Base-by-base conservation (phyloP, 2,888 invertebrate genomes). In the Meteorus cinctellus region DNA sequence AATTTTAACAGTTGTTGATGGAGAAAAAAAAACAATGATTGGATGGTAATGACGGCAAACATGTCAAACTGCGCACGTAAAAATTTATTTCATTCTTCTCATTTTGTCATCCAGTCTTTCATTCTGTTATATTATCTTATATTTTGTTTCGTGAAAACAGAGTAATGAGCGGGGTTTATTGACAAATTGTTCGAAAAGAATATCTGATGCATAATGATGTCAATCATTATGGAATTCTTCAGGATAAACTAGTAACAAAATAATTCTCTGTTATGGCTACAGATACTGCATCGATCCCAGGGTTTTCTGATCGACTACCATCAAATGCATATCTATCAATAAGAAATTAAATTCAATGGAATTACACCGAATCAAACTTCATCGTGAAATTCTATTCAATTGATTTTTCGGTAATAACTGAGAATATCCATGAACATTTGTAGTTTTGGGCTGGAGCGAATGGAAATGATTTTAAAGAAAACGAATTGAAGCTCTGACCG, bases 1-100 rank as follows among this genome's bases (percentile, higher is more conserved):
- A 65, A 69, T 63, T 59, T 68, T 29, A 1, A 65, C 31, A 41
- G 29, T 62, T 16, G 31, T 41, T 16, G 19, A 34, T 70, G 16
- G 12, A n/a, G n/a, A 41, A 24, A 55, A 48, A 51, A 55, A 31
- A 60, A 19, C 34, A 59, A 70, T 34, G 34, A 55, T 14, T 19
- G 59, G 34, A 31, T 51, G 5, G 16, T 70, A 24, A 59, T 41
- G 41, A 12, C 8, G 8, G 12, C 2, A 41, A 41, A 41, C 8
- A 12, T 12, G 41, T 41, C 5, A 34, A 34, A 34, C 41, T 41
- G 12, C 8, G 41, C 12, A 41, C 0, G 12, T 41, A 12, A 12
- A 12, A 41, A 41, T 41, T 34, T 2, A 41, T 41, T 41, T 41
- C 8, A 41, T 41, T 41, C 4, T 41, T 41, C 12, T 41, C 41